Conservation (phyloP, 2,113 vertebrate genomes). For the Archocentrus centrarchus region DNA sequence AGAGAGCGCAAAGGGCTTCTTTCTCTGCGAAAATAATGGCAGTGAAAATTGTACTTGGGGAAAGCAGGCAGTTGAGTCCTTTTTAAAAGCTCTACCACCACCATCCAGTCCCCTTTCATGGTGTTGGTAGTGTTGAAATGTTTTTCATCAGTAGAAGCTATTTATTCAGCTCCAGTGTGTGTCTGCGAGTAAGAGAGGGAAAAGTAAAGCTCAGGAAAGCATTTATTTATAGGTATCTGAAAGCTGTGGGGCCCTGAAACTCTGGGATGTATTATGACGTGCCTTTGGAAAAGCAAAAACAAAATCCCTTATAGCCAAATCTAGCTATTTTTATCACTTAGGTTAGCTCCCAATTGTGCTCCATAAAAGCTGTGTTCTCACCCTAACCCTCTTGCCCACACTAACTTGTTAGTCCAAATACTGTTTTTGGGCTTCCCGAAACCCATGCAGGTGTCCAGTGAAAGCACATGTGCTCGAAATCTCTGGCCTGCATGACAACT, state of each 20-base stretch:
- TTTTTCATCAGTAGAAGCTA: conserved; percentile 77
- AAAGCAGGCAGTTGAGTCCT: conserved; percentile 47
- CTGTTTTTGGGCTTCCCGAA: conserved; percentile 27
- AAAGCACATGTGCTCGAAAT: conserved; percentile 23
- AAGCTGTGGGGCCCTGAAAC: conserved; percentile 67
- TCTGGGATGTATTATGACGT: conserved; percentile 75
- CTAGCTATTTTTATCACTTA: conserved; percentile 69
- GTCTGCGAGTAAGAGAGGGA: conserved; percentile 53
- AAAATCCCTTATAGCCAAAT: conserved; percentile 65
- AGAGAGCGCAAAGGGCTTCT: conserved; percentile 47
- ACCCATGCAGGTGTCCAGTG: conserved; percentile 54
- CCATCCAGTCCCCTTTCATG: conserved; percentile 55
- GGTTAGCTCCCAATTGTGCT: conserved; percentile 66
- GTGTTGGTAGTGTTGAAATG: conserved; percentile 67
- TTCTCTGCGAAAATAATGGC: conserved; percentile 61
- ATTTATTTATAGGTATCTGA: conserved; percentile 83
- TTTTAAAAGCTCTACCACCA: conserved; percentile 65
- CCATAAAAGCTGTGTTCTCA: conserved; percentile 58
- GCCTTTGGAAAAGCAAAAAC: conserved; percentile 70
- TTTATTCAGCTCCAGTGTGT: conserved; percentile 68
- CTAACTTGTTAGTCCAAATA: conserved; percentile 54
- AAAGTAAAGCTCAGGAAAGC: conserved; percentile 69
- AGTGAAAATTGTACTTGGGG: conserved; percentile 59
- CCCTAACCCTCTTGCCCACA: neutral
- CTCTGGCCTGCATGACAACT: conserved; percentile 8